These are phyloP conservation scores for Copidosoma aretas DNA, from an alignment of 2,888 invertebrate species.

Conservation along the genomic window DNA sequence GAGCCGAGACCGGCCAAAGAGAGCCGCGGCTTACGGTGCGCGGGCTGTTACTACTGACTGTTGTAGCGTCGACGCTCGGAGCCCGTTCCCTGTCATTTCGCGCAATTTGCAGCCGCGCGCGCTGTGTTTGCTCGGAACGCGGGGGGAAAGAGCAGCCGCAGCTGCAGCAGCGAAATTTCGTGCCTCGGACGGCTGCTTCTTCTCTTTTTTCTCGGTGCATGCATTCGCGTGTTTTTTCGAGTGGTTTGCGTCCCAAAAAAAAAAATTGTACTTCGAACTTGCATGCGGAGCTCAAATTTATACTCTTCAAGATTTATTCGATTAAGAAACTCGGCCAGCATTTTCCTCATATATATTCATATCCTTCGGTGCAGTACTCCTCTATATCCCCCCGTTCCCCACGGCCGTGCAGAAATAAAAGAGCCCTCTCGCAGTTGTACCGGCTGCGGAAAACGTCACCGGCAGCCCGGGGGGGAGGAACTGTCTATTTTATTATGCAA, in stretches of 20 bases:
- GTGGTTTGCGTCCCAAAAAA: no score
- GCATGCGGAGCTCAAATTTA: no score
- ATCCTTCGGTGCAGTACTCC: no score
- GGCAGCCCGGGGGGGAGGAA: conserved; percentile 36
- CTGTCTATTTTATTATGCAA: conserved; percentile 63
- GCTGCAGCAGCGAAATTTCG: conserved; percentile 33
- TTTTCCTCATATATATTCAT: no score
- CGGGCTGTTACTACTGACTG: background rate
- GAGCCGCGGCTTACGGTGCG: background rate
- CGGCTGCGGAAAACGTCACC: no score
- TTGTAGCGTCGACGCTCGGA: background rate
- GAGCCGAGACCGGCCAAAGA: background rate
- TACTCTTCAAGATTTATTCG: no score
- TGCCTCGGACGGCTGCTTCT: conserved; percentile 29
- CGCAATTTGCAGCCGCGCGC: conserved; percentile 27
- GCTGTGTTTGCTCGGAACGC: background rate
- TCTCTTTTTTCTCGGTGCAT: background rate
- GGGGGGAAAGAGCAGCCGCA: background rate
- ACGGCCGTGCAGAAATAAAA: no score
- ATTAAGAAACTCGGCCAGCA: no score
- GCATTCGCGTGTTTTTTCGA: no score
- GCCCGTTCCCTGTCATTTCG: conserved; percentile 28
- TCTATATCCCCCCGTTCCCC: no score
- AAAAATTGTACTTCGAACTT: no score
- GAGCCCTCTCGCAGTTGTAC: no score